Evolutionary conservation across 2,113 vertebrate species (phyloP).

Genomic region (Ammodramus savannarum): DNA sequence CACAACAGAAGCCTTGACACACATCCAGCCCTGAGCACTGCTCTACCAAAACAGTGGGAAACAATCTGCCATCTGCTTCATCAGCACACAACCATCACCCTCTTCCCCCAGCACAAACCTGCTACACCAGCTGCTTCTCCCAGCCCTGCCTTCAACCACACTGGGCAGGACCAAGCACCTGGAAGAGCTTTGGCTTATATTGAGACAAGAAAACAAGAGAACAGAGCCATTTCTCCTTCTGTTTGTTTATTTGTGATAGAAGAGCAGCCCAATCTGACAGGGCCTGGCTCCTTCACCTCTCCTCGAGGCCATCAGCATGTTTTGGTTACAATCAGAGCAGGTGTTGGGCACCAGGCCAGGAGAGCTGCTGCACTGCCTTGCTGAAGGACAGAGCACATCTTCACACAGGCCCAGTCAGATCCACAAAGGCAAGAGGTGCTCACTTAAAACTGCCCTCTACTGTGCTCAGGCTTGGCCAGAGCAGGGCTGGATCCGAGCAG

Average conservation of each 20-base stretch:
- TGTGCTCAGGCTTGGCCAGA: not conserved
- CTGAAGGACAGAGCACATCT: not conserved
- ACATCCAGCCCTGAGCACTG: not conserved
- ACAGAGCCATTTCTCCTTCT: conserved; percentile 59
- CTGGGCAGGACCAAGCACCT: not conserved
- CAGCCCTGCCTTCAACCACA: not conserved
- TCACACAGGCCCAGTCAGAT: not conserved
- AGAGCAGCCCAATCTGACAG: conserved; percentile 41
- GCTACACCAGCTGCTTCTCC: not conserved
- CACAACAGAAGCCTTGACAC: conserved; percentile 29
- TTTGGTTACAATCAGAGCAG: conserved; percentile 39
- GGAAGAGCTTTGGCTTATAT: not conserved
- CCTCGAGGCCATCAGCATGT: conserved; percentile 1
- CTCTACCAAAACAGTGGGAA: not conserved
- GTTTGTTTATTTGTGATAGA: conserved; percentile 67
- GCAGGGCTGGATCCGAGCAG: not conserved
- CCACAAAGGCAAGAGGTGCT: not conserved
- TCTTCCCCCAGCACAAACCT: not conserved
- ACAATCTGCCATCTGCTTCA: conserved; percentile 19
- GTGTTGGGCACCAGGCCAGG: not conserved
- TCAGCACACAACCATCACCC: not conserved
- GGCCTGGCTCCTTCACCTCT: conserved; percentile 46
- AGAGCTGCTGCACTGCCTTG: not conserved
- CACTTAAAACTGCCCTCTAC: not conserved
- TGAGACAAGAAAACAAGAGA: conserved; percentile 13